Evolutionary conservation across 2,797 vertebrate species (phyloP).

Genomic region (Halcyon chelicuti): DNA sequence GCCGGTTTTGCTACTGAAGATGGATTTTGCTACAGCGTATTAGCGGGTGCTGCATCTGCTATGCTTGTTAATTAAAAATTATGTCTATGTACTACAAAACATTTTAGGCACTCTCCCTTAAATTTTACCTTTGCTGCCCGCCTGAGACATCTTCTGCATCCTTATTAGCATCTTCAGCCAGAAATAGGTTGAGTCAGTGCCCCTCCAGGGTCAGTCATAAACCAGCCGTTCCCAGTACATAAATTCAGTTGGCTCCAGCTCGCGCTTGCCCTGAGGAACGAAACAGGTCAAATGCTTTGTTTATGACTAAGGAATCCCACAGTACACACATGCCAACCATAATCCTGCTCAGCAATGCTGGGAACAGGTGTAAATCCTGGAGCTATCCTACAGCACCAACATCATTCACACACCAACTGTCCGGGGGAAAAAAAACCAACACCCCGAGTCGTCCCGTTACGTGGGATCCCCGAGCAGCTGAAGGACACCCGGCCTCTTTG

Average conservation of each 20-base stretch:
- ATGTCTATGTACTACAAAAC: constrained; percentile 41
- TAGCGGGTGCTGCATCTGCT: background rate
- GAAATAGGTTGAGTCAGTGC: constrained; percentile 41
- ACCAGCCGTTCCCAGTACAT: constrained; percentile 56
- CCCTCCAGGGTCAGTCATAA: constrained; percentile 51
- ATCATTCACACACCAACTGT: background rate
- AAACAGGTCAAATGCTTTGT: constrained; percentile 65
- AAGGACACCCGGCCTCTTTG: background rate
- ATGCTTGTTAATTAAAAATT: constrained; percentile 62
- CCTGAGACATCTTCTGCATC: constrained; percentile 51
- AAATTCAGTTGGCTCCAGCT: constrained; percentile 55
- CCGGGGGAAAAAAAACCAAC: background rate
- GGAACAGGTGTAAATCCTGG: constrained; percentile 19
- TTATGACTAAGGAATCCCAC: constrained; percentile 53
- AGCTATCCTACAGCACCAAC: background rate
- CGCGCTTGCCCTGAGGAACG: constrained; percentile 20
- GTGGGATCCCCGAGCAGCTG: background rate
- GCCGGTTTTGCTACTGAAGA: background rate
- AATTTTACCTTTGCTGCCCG: constrained; percentile 21
- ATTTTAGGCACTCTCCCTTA: background rate
- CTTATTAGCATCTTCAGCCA: constrained; percentile 66
- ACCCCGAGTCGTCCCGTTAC: background rate
- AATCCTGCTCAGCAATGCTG: constrained; percentile 35
- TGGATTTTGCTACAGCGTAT: background rate
- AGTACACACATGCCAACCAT: background rate